Conservation (phyloP, 2,113 vertebrate species). For the Apeltes quadracus region DNA sequence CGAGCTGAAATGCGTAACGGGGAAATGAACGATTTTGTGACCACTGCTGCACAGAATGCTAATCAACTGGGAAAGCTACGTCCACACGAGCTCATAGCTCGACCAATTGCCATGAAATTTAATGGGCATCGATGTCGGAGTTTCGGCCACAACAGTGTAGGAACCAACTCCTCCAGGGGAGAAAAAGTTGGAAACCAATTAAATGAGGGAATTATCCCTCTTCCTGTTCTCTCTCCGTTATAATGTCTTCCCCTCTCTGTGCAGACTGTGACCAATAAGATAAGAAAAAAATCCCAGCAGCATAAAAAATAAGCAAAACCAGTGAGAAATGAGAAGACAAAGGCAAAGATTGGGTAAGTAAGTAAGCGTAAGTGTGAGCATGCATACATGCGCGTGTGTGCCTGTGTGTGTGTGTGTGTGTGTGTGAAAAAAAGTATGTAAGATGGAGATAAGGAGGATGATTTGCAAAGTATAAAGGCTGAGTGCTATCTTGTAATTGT, state of each 20-base stretch:
- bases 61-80: slow-evolving; percentile 50
- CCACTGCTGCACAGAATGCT: slow-evolving; percentile 35
- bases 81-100: slow-evolving; percentile 31
- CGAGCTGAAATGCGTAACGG: slow-evolving; percentile 16
- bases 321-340: slow-evolving; percentile 16
- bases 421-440: slow-evolving; percentile 23
- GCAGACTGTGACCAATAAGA: slow-evolving; percentile 54
- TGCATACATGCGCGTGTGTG: not conserved
- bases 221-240: slow-evolving; percentile 15
- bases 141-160: slow-evolving; percentile 39
- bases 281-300: slow-evolving; percentile 33
- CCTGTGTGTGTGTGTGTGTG: not conserved
- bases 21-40: slow-evolving; percentile 51
- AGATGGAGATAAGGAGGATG: slow-evolving; percentile 24
- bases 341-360: slow-evolving; percentile 8
- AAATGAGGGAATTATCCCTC: slow-evolving; percentile 44
- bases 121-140: slow-evolving; percentile 33
- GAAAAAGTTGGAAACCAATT: slow-evolving; percentile 59
- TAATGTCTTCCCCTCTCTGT: slow-evolving; percentile 26
- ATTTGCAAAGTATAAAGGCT: slow-evolving; percentile 42
- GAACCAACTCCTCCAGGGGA: slow-evolving; percentile 25
- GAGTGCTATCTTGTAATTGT: slow-evolving; percentile 16
- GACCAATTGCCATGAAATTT: slow-evolving; percentile 47
- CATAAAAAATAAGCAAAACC: slow-evolving; percentile 8
- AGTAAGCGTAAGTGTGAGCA: not conserved